These are phyloP conservation scores for Drosophila watanabei DNA, from an alignment of 1,140 invertebrate species.

Conservation along the genomic window DNA sequence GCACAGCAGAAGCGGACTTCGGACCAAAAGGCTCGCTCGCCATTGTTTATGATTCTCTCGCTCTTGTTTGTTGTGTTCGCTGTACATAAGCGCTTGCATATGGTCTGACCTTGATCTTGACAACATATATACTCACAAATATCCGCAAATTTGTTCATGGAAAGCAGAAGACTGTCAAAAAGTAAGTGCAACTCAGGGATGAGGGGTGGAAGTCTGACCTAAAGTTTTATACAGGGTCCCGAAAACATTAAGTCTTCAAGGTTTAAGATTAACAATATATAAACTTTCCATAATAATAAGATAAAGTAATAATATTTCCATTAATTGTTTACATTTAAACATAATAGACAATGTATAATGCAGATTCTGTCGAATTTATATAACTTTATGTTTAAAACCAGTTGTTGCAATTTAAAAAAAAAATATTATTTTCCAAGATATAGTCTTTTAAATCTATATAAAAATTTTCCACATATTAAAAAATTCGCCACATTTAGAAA, in stretches of 20 bases:
- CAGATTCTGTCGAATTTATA: too few relatives aligned
- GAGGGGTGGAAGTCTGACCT: background rate
- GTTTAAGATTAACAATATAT: background rate
- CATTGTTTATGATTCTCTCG: constrained; percentile 68
- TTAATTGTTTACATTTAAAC: background rate
- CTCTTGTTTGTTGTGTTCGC: constrained; percentile 2
- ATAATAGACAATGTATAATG: background rate
- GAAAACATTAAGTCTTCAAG: background rate
- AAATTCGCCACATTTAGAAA: too few relatives aligned
- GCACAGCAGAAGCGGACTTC: constrained; percentile 27
- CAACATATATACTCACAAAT: constrained; percentile 9
- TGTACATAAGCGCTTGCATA: constrained; percentile 55
- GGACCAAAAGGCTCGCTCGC: constrained; percentile 21
- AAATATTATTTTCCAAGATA: too few relatives aligned
- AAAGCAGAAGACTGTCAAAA: constrained; percentile 18
- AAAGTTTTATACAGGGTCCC: constrained; percentile 9
- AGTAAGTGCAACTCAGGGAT: constrained; percentile 19
- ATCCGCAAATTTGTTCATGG: background rate
- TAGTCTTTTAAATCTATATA: too few relatives aligned
- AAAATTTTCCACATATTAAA: too few relatives aligned
- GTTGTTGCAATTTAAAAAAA: too few relatives aligned
- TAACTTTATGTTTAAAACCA: too few relatives aligned
- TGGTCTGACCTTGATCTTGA: constrained; percentile 81
- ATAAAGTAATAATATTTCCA: background rate
- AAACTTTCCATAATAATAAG: background rate